Base-by-base conservation (phyloP, 2,888 invertebrate species). In the Scaptomyza cyrtandrae region DNA sequence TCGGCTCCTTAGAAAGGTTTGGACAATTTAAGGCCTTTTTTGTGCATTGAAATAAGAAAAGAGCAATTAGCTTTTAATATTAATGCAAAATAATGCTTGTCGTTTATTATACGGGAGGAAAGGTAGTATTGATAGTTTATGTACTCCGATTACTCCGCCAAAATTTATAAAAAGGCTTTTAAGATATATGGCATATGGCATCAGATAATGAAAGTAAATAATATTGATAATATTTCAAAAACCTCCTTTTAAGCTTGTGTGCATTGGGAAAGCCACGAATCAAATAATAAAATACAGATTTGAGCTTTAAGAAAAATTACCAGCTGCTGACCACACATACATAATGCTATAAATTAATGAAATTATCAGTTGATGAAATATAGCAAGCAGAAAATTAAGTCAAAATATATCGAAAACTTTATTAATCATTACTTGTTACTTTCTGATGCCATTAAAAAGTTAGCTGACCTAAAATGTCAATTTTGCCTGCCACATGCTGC, bases 391-490 rank as follows among this genome's bases (percentile, higher is more conserved):
- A 19, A 43, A 48, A 33, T 62, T 16, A 5, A 39, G 53, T 64
- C 64, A 39, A 52, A 37, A 54, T 48, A 44, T 14, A 9, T 29
- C 27, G 44, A 49, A 41, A 65, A 60, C 10, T 66, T 61, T 66
- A 59, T 57, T 59, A 44, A 71, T 62, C 59, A n/a, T n/a, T n/a
- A n/a, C n/a, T n/a, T n/a, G n/a, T 66, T 54, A 61, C 53, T 67
- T 58, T 44, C 29, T 35, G 48, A 52, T 58, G 55, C 33, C 66
- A 71, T 71, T 59, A 71, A 66, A 71, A 77, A 67, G 63, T 63
- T 72, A 75, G 63, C 53, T 63, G 67, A 59, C 55, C 62, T 39
- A 41, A 77, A 67, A 67, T 55, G 53, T 50, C 62, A 68, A 61
- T 41, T 46, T 70, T 56, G 41, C n/a, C 39, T 48, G 46, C 46